Conservation (phyloP, 2,888 invertebrate genomes). For the Rhorus exstirpatorius region DNA sequence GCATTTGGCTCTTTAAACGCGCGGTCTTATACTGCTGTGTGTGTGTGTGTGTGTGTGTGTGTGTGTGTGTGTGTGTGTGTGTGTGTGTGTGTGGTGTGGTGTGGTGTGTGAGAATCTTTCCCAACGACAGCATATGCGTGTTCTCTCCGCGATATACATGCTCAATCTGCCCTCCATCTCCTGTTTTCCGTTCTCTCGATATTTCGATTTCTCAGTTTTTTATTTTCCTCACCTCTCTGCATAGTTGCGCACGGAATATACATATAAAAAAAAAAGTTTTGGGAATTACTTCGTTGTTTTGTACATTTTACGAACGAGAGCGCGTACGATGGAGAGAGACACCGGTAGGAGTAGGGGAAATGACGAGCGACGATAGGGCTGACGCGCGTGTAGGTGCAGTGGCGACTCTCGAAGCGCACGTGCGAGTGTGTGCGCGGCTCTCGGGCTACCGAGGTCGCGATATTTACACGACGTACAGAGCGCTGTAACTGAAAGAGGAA, state of each 20-base stretch:
- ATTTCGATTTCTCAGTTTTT: slow-evolving; percentile 26
- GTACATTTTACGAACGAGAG: slow-evolving; percentile 35
- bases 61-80: slow-evolving; percentile 4
- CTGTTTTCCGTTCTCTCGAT: neutral
- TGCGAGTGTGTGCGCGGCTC: slow-evolving; percentile 64
- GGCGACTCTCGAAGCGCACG: slow-evolving; percentile 68
- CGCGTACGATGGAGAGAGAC: slow-evolving; percentile 48
- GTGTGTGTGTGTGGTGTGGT: slow-evolving; percentile 4
- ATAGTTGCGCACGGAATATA: neutral
- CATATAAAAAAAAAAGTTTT: no score
- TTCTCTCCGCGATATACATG: slow-evolving; percentile 22
- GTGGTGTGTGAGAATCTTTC: slow-evolving; percentile 16
- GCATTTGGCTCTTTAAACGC: slow-evolving; percentile 64
- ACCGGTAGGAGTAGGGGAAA: slow-evolving; percentile 83
- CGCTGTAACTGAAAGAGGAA: neutral
- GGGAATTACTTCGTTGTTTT: neutral
- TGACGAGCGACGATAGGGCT: slow-evolving; percentile 4
- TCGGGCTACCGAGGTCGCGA: slow-evolving; percentile 56
- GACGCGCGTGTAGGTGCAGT: slow-evolving; percentile 65
- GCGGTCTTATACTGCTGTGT: slow-evolving; percentile 21
- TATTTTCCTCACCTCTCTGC: neutral
- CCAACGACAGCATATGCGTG: slow-evolving; percentile 52
- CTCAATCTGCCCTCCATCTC: slow-evolving; percentile 23
- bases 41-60: slow-evolving; percentile 7
- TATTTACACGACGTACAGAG: slow-evolving; percentile 22